Percentiles rank a stretch among this genome's conserved stretches.
Evolutionary conservation across 2,888 invertebrate genomes (phyloP).

Genomic region (Nudaria mundana): DNA sequence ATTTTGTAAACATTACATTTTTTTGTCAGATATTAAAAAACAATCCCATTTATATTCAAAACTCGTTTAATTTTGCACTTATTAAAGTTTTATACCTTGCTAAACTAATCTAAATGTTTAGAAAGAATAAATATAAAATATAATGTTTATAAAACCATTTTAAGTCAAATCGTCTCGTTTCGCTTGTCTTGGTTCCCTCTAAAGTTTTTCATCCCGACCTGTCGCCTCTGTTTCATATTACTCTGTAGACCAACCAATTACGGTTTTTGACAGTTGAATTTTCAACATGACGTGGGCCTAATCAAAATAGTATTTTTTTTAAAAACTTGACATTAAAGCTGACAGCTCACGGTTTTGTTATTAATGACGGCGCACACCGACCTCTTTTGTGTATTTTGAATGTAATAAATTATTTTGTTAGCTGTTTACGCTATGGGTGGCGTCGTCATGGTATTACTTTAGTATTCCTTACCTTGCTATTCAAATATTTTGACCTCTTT

Average conservation of each 20-base stretch:
- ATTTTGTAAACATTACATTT: too few relatives aligned
- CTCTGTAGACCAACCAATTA: slow-evolving; percentile 77
- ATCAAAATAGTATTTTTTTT: slow-evolving; percentile 82
- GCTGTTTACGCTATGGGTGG: slow-evolving; percentile 56
- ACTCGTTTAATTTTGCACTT: slow-evolving; percentile 1
- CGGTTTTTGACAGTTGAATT: slow-evolving; percentile 80
- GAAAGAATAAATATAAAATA: slow-evolving; percentile 20
- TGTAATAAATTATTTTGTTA: slow-evolving; percentile 69
- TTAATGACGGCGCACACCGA: slow-evolving; percentile 64
- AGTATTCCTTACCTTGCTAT: slow-evolving; percentile 59
- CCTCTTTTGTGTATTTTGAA: slow-evolving; percentile 57
- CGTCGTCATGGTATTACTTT: slow-evolving; percentile 56
- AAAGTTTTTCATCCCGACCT: slow-evolving; percentile 25
- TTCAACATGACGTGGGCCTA: slow-evolving; percentile 82
- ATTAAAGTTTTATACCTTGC: slow-evolving; percentile 12
- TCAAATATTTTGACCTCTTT: too few relatives aligned
- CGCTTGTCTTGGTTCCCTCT: slow-evolving; percentile 5
- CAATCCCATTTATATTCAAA: slow-evolving; percentile 14
- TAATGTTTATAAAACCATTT: slow-evolving; percentile 12
- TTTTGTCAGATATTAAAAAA: slow-evolving; percentile 10
- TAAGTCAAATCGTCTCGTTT: slow-evolving; percentile 6
- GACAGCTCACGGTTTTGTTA: slow-evolving; percentile 79
- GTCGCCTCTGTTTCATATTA: slow-evolving; percentile 49
- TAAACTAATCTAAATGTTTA: slow-evolving; percentile 5
- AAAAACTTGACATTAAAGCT: slow-evolving; percentile 76